Evolutionary conservation across 2,113 vertebrate species (phyloP).

Genomic region (Pygoscelis adeliae): DNA sequence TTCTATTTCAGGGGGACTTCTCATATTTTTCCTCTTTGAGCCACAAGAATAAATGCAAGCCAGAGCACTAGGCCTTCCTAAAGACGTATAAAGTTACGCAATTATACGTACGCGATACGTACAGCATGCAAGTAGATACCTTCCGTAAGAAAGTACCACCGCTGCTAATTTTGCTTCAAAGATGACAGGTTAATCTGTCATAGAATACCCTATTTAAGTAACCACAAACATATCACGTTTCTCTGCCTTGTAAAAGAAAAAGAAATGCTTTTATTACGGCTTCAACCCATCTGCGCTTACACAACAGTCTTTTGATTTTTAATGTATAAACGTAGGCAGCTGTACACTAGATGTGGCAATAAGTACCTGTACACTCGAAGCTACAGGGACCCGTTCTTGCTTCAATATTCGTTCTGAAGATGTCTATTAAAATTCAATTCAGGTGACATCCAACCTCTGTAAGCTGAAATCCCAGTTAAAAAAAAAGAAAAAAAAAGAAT

Average conservation of each 20-base stretch:
- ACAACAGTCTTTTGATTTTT: not conserved
- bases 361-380: not conserved
- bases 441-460: not conserved
- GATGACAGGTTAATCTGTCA: not conserved
- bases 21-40: not conserved
- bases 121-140: rapidly evolving
- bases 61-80: not conserved
- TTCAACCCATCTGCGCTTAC: not conserved
- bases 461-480: not conserved
- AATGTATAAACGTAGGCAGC: not conserved
- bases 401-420: not conserved
- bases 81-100: rapidly evolving
- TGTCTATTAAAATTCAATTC: not conserved
- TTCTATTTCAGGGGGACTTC: not conserved
- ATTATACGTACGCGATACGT: rapidly evolving
- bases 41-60: not conserved
- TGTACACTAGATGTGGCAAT: not conserved
- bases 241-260: not conserved
- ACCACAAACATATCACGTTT: not conserved
- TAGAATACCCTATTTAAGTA: not conserved
- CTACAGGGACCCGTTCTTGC: not conserved
- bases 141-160: not conserved
- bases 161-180: not conserved
- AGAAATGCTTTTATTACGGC: not conserved
- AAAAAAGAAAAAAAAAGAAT: not conserved